These are phyloP conservation scores for Aproaerema taeniolella DNA, from an alignment of 2,888 invertebrate genomes.

Conservation along the genomic window DNA sequence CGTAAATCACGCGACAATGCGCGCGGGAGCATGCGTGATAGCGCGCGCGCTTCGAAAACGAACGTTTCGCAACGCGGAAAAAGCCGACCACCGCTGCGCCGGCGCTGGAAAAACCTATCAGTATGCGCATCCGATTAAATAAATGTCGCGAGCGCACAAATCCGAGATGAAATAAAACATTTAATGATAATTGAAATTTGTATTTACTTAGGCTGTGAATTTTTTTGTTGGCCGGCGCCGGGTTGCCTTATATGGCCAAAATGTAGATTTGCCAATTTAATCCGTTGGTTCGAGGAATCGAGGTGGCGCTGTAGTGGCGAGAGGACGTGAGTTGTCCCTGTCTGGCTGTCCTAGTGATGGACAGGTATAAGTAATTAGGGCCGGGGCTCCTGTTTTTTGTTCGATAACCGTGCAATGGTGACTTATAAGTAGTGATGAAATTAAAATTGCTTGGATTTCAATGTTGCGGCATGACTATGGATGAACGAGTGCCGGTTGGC, in stretches of 20 bases:
- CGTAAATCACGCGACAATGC: constrained; percentile 57
- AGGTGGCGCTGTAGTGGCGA: constrained; percentile 36
- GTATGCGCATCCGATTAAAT: constrained; percentile 69
- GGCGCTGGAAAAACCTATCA: constrained; percentile 59
- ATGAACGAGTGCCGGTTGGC: constrained; percentile 10
- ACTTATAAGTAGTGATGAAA: constrained; percentile 28
- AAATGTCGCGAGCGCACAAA: constrained; percentile 46
- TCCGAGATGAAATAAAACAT: constrained; percentile 63
- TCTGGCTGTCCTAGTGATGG: constrained; percentile 39
- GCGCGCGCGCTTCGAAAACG: constrained; percentile 50
- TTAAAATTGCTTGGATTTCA: constrained; percentile 31
- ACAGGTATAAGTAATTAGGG: constrained; percentile 44
- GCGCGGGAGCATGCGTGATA: constrained; percentile 33
- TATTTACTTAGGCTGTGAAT: constrained; percentile 57
- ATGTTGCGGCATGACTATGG: constrained; percentile 22
- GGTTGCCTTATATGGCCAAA: constrained; percentile 50
- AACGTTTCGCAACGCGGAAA: constrained; percentile 61
- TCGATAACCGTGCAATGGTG: constrained; percentile 16
- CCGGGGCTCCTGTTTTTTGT: constrained; percentile 37
- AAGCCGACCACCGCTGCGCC: constrained; percentile 62
- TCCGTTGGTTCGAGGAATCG: constrained; percentile 56
- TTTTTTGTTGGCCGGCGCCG: constrained; percentile 60
- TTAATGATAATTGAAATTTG: constrained; percentile 74
- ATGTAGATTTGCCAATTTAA: constrained; percentile 69
- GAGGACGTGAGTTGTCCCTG: constrained; percentile 29